Conservation (phyloP, 2,113 vertebrate species). For the Platanista minor region DNA sequence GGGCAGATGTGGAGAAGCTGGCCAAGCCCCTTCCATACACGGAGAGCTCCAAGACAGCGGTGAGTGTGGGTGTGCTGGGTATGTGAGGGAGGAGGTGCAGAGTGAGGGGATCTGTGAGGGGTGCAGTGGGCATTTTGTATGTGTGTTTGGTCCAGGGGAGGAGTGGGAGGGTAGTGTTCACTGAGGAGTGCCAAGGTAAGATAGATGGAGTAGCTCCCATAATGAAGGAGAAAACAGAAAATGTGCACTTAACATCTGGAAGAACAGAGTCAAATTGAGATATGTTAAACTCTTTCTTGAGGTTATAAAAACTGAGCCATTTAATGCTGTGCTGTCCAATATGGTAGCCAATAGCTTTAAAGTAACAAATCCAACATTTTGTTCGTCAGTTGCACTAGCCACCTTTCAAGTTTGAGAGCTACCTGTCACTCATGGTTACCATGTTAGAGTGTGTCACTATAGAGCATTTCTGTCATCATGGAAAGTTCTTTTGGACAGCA, state of each 20-base stretch:
- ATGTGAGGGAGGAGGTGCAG: not conserved
- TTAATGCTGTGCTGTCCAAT: not conserved
- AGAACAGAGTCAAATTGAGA: not conserved
- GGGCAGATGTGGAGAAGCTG: conserved; percentile 93
- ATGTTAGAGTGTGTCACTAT: not conserved
- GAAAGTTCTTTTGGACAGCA: not conserved
- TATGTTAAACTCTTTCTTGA: not conserved
- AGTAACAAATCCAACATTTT: not conserved
- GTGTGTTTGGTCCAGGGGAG: not conserved
- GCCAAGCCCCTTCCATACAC: conserved; percentile 94
- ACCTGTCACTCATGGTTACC: not conserved
- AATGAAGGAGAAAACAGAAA: not conserved
- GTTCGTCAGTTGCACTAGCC: not conserved
- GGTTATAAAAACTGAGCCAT: not conserved
- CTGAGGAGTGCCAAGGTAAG: not conserved
- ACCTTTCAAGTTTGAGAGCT: not conserved
- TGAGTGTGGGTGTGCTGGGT: conserved; percentile 76
- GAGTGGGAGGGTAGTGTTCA: no score
- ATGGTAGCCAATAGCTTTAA: not conserved
- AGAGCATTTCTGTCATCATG: not conserved
- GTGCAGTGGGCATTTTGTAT: not conserved
- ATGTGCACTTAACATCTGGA: conserved; percentile 23
- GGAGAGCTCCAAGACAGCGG: conserved; percentile 93
- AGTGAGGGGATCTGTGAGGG: not conserved
- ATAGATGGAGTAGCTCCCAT: not conserved